phyloP scores from a whole-genome alignment of 2,113 vertebrate species.

The Limnothrissa miodon region DNA sequence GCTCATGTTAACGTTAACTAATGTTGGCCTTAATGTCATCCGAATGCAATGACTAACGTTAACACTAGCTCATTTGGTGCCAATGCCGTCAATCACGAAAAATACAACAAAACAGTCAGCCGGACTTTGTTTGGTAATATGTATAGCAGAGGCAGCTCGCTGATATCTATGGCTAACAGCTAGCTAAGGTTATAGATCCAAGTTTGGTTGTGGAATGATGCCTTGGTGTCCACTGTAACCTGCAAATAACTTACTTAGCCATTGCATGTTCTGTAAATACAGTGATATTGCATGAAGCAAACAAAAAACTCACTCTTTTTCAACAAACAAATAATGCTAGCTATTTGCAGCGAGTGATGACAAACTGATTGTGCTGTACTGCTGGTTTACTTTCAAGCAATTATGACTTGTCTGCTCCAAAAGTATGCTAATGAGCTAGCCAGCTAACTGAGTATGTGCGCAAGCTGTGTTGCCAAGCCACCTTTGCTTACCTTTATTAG shows the following conservation, averaged over 20 bases:
- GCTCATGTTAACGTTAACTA: background rate
- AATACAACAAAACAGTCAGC: background rate
- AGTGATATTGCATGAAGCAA: background rate
- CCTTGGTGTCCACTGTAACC: background rate
- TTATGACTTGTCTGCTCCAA: background rate
- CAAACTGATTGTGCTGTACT: background rate
- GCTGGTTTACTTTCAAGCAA: background rate
- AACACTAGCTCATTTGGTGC: background rate
- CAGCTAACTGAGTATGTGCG: background rate
- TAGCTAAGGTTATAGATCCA: conserved; percentile 5
- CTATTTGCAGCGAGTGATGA: background rate
- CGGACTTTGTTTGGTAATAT: background rate
- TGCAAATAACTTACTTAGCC: background rate
- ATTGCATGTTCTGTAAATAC: background rate
- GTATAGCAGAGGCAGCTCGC: background rate
- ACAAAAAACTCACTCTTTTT: background rate
- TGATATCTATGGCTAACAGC: no score
- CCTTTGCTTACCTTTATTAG: conserved; percentile 13
- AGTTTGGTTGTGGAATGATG: background rate
- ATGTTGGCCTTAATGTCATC: background rate
- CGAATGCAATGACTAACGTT: background rate
- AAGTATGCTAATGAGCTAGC: conserved; percentile 8
- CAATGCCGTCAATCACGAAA: background rate
- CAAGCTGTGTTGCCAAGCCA: background rate
- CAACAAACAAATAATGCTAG: background rate